Evolutionary conservation across 2,888 invertebrate species (phyloP), one percentile per base, ranked within the genome.

Genomic region (Lasioglossum villosulum): DNA sequence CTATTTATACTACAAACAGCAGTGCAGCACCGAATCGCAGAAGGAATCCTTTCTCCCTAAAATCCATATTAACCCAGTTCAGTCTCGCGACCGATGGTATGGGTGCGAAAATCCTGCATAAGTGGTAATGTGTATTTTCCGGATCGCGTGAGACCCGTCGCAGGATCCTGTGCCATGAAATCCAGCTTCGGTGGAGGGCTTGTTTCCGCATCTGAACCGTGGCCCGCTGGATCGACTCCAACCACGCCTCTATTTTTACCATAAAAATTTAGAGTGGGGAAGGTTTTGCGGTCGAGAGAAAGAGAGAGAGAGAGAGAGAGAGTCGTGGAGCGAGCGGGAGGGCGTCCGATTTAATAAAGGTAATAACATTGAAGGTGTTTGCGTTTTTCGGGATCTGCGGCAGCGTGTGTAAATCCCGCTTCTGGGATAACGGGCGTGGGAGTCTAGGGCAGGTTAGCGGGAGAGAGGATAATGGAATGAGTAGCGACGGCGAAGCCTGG

Each of bases 351-450:
- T 87, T 94, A 94, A 95, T 95, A 95, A 95, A 94, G 94, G 93
- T 94, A 95, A 95, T 95, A 94, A 93, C 92, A 91, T 93, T 93
- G 93, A 93, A 93, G 93, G 94, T 94, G 93, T 94, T 93, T 93
- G 92, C 91, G 92, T 93, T 92, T 93, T 92, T 92, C 91, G 82
- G 83, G 37, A 68, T 79, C 63, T 71, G 83, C 83, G 79, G 76
- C 74, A 45, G 59, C 34, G 87, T 80, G 88, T 87, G 92, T 91
- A 93, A 92, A 91, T 92, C 88, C 84, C 19, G 63, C 63, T 30
- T 73, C 70, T 73, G n/a, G 78, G 75, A 77, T 70, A 76, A 76
- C 71, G 79, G 79, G 39, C 82, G 70, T 72, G 70, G 80, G 68
- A 42, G 70, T 78, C 70, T 63, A 52, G 56, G 78, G 52, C 71